Percentiles rank a stretch among this genome's conserved stretches.
Conservation (phyloP, 2,797 vertebrate species). For the Numenius phaeopus region DNA sequence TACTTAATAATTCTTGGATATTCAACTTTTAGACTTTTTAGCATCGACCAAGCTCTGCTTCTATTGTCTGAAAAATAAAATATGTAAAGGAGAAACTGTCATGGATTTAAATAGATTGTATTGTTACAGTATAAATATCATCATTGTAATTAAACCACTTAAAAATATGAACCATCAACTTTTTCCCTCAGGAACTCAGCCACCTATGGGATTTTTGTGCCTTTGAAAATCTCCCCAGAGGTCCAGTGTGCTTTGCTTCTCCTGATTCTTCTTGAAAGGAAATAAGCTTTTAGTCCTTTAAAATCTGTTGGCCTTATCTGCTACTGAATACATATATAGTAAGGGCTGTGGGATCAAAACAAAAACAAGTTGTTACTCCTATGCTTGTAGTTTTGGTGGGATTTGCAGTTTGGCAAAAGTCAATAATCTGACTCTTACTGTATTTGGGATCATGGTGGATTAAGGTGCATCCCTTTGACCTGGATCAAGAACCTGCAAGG, state of each 20-base stretch:
- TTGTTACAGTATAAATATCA: neutral
- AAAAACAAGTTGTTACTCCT: neutral
- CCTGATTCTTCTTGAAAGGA: neutral
- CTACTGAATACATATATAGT: neutral
- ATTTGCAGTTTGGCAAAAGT: neutral
- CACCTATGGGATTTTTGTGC: neutral
- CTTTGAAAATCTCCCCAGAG: slow-evolving; percentile 11
- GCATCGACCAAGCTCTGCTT: neutral
- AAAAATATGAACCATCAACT: neutral
- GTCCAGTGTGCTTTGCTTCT: neutral
- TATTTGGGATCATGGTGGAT: neutral
- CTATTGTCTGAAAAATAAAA: slow-evolving; percentile 19
- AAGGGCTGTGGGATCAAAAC: neutral
- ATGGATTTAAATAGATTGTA: neutral
- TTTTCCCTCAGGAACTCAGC: neutral
- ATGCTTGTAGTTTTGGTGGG: neutral
- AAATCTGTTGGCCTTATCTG: neutral
- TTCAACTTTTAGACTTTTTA: neutral
- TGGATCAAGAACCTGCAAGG: neutral
- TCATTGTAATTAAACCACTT: neutral
- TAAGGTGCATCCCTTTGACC: neutral
- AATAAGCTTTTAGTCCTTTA: neutral
- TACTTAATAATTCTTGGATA: slow-evolving; percentile 3
- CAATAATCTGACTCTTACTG: neutral
- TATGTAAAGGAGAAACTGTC: neutral